A percentile compares a stretch with the other conserved stretches of the same genome.
Evolutionary conservation across 2,888 invertebrate species (phyloP).

Genomic region (Parnassius glacialis): DNA sequence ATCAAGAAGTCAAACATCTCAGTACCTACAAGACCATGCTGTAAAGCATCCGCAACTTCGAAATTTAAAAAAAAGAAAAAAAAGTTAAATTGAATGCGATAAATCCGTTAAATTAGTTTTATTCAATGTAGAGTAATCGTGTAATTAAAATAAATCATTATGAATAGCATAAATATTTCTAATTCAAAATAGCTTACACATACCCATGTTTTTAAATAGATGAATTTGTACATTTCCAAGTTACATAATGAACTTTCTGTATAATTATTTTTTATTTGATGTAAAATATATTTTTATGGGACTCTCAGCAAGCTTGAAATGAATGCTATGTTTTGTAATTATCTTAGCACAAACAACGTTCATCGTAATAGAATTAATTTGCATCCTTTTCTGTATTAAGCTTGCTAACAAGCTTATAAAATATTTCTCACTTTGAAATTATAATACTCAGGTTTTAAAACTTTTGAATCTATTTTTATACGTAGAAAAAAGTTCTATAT

Average conservation of each 20-base stretch:
- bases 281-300: slow-evolving; percentile 9
- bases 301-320: slow-evolving; percentile 20
- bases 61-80: too few species aligned
- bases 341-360: slow-evolving; percentile 28
- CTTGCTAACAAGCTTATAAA: slow-evolving; percentile 27
- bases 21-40: too few species aligned
- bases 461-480: slow-evolving; percentile 1
- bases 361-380: slow-evolving; percentile 29
- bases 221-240: not conserved
- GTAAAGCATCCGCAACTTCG: too few species aligned
- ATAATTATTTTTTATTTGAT: not conserved
- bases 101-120: too few species aligned
- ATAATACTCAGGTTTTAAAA: slow-evolving; percentile 22
- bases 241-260: not conserved
- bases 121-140: too few species aligned
- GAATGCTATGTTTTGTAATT: slow-evolving; percentile 26
- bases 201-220: too few species aligned
- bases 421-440: slow-evolving; percentile 27
- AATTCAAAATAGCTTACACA: too few species aligned
- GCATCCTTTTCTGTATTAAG: slow-evolving; percentile 29
- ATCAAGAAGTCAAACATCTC: too few species aligned
- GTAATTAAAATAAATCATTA: too few species aligned
- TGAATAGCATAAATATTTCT: too few species aligned
- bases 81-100: too few species aligned
- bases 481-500: too few species aligned